Evolutionary conservation across 2,113 vertebrate species (phyloP).

Genomic region (Poeciliopsis occidentalis): DNA sequence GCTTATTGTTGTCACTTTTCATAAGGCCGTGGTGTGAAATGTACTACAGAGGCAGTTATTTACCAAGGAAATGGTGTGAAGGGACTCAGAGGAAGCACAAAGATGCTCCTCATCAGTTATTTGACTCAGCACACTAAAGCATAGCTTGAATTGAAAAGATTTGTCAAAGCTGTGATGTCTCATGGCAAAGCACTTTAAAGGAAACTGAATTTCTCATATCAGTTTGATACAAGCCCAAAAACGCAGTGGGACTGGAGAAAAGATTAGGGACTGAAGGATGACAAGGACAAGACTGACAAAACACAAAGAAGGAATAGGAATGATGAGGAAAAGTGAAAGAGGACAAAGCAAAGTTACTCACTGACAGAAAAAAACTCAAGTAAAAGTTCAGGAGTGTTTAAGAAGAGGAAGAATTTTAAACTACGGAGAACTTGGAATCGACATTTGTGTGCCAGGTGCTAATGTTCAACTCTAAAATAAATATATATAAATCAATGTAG

Average conservation of each 20-base stretch:
- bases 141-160: constrained; percentile 35
- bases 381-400: constrained; percentile 8
- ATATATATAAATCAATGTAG: constrained; percentile 18
- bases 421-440: constrained; percentile 7
- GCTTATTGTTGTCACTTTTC: constrained; percentile 28
- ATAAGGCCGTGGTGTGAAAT: not conserved
- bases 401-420: constrained; percentile 21
- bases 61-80: constrained; percentile 16
- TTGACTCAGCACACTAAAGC: constrained; percentile 54
- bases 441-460: not conserved
- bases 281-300: constrained; percentile 27
- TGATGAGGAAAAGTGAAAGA: constrained; percentile 21
- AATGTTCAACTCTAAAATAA: constrained; percentile 12
- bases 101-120: constrained; percentile 67
- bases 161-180: constrained; percentile 35
- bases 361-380: constrained; percentile 18
- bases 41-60: not conserved
- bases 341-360: constrained; percentile 20
- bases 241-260: constrained; percentile 18
- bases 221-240: constrained; percentile 36
- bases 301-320: constrained; percentile 12
- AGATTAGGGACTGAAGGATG: constrained; percentile 25
- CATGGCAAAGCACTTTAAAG: constrained; percentile 23
- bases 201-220: constrained; percentile 30
- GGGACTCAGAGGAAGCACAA: constrained; percentile 43